Conservation (phyloP, 2,113 vertebrate species). For the Merops nubicus region DNA sequence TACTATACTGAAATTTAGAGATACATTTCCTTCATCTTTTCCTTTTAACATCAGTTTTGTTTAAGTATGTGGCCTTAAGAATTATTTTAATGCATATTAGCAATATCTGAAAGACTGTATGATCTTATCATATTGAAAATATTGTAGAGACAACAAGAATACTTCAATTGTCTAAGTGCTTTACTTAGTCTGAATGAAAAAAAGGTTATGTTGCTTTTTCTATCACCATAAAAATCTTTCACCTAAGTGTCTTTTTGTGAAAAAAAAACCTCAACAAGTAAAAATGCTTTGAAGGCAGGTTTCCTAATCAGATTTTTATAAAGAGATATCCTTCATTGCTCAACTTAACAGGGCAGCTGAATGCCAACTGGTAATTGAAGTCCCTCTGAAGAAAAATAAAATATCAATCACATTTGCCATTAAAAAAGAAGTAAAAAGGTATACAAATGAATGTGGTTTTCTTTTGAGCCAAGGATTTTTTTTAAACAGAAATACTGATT, state of each 20-base stretch:
- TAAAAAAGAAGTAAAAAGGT: constrained; percentile 48
- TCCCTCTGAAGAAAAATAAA: constrained; percentile 50
- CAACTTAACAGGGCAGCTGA: constrained; percentile 28
- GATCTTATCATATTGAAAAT: background rate
- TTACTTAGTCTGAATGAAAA: background rate
- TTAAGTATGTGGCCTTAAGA: too few relatives aligned
- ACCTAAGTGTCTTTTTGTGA: background rate
- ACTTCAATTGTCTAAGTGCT: background rate
- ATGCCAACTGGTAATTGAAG: constrained; percentile 61
- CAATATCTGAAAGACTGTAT: background rate
- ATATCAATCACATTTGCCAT: constrained; percentile 57
- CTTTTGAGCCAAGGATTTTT: constrained; percentile 21
- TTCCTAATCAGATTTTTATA: constrained; percentile 65
- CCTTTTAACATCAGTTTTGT: background rate
- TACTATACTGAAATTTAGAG: background rate
- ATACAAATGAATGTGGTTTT: constrained; percentile 65
- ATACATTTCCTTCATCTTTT: background rate
- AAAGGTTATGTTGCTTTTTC: background rate
- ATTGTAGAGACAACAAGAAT: background rate
- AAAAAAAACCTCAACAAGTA: background rate
- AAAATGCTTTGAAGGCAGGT: constrained; percentile 48
- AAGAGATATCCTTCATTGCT: constrained; percentile 23
- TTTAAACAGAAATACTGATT: constrained; percentile 73
- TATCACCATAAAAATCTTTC: background rate
- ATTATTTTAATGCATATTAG: background rate